phyloP scores from a whole-genome alignment of 2,888 invertebrate genomes.

The Rambutsinella grinnellia region DNA sequence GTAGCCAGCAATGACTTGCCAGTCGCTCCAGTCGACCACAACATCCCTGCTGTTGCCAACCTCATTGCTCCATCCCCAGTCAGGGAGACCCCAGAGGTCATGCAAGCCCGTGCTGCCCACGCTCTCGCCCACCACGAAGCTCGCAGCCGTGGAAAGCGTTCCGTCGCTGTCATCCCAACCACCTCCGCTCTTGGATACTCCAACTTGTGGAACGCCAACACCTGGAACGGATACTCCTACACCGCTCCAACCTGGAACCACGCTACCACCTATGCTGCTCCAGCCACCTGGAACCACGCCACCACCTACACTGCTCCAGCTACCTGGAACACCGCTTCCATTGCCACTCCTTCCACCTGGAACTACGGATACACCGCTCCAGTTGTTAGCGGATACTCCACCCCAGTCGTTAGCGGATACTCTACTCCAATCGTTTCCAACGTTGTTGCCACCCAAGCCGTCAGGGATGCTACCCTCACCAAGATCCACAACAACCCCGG shows the following conservation, averaged over 20 bases:
- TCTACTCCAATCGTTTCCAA: slow-evolving; percentile 24
- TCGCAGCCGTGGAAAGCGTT: slow-evolving; percentile 64
- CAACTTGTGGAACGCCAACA: slow-evolving; percentile 66
- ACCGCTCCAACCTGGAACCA: slow-evolving; percentile 45
- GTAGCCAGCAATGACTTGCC: slow-evolving; percentile 71
- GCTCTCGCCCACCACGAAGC: slow-evolving; percentile 69
- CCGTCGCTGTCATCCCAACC: slow-evolving; percentile 65
- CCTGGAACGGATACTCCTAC: slow-evolving; percentile 55
- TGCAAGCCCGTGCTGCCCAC: slow-evolving; percentile 69
- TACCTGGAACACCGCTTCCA: slow-evolving; percentile 17
- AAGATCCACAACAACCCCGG: slow-evolving; percentile 70
- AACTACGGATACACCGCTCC: slow-evolving; percentile 32
- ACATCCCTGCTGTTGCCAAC: slow-evolving; percentile 10
- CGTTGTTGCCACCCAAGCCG: slow-evolving; percentile 63
- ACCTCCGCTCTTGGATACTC: slow-evolving; percentile 67
- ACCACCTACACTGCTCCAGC: slow-evolving; percentile 21
- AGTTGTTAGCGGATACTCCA: slow-evolving; percentile 38
- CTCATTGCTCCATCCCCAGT: slow-evolving; percentile 66
- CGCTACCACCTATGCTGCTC: slow-evolving; percentile 45
- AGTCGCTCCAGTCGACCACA: slow-evolving; percentile 62
- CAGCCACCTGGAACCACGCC: slow-evolving; percentile 40
- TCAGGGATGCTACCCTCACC: slow-evolving; percentile 68
- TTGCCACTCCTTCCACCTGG: slow-evolving; percentile 31
- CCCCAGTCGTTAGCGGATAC: slow-evolving; percentile 34
- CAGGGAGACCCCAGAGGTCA: slow-evolving; percentile 72